Percentiles rank a stretch among this genome's conserved stretches.
phyloP scores from a whole-genome alignment of 2,113 vertebrate species.

The Lycaon pictus region DNA sequence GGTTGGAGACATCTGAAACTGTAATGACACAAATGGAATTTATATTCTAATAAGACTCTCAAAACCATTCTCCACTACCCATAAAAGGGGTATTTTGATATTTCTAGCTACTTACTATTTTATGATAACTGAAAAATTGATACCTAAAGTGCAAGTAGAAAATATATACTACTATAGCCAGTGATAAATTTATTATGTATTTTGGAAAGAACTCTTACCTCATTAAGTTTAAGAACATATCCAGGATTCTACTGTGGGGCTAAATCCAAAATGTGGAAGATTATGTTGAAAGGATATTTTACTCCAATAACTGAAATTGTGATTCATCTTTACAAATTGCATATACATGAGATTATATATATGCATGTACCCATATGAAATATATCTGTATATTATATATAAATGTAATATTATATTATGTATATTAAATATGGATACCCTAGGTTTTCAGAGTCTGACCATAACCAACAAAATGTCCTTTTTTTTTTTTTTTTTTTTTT shows the following conservation, averaged over 20 bases:
- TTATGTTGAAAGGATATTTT: neutral
- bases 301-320: neutral
- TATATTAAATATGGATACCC: neutral
- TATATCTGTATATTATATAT: neutral
- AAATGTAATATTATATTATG: neutral
- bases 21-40: neutral
- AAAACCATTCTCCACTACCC: neutral
- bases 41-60: slow-evolving; percentile 16
- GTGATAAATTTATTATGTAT: neutral
- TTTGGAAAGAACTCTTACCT: neutral
- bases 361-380: neutral
- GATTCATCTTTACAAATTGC: neutral
- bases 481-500: neutral
- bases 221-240: neutral
- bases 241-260: neutral
- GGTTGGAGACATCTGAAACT: neutral
- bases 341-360: neutral
- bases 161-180: neutral
- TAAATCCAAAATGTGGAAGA: neutral
- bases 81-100: neutral
- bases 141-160: neutral
- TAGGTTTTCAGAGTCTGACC: neutral
- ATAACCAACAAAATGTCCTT: neutral
- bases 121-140: neutral
- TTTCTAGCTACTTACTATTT: neutral